Base-by-base conservation (phyloP, 2,797 vertebrate genomes). In the Pygocentrus nattereri region DNA sequence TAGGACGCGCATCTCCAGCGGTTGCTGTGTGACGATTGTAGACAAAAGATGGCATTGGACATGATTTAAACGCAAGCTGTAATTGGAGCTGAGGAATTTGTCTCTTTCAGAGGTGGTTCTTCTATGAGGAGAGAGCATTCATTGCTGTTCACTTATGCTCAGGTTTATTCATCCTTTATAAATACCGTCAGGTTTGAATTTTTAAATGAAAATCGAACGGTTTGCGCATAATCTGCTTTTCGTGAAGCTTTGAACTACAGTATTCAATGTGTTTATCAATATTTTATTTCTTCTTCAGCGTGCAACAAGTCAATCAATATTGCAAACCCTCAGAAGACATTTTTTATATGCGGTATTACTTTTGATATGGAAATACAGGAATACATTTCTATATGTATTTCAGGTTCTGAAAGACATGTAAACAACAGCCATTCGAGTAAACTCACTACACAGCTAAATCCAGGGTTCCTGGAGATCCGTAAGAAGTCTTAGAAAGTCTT, bases 61-160 rank as follows among this genome's bases (percentile, higher is more conserved):
- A 67, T 68, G 79, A 83, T 84, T 76, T 73, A 77, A 85, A 79
- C 56, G 65, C 38, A 56, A 68, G 52, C 52, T 80, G 74, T 58
- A 78, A 59, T 47, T 56, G 41, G 52, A 76, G 47, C 18, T n/a
- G 58, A 59, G 23, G 44, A 86, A 84, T 67, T 16, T 41, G 59
- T 74, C 62, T 16, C 49, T 79, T 41, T 41, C 65, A 21, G 62
- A 69, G 62, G 69, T 21, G 56, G 18, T 71, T 12, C 15, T 56
- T 68, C 8, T 78, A 47, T 62, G 16, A 68, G 69, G 27, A 49
- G 19, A 73, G 64, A 30, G 38, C 54, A 76, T 72, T 21, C 47
- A 8, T n/a, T 34, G 49, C 25, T 72, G 49, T 54, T 72, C 7
- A 52, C n/a, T 52, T 50, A 41, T 70, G 44, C 16, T 50, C 41